These are phyloP conservation scores for Avahi laniger DNA, from an alignment of 2,797 vertebrate genomes.

Conservation along the genomic window DNA sequence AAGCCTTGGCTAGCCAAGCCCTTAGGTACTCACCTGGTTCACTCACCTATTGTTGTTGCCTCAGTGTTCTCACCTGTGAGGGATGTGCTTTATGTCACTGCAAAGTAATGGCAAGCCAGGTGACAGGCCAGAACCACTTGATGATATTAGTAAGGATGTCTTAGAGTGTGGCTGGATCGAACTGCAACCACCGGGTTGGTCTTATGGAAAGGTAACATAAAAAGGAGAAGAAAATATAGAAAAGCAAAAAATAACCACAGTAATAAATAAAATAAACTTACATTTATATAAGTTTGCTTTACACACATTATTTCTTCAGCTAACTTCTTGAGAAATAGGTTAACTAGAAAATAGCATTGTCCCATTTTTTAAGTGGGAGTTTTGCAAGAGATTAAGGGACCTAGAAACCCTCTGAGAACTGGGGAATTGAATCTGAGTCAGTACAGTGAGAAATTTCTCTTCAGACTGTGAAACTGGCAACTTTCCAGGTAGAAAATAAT, in stretches of 20 bases:
- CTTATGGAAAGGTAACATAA: not conserved
- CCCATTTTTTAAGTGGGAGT: slow-evolving; percentile 64
- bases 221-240: not conserved
- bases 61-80: not conserved
- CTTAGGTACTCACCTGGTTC: not conserved
- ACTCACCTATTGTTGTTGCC: not conserved
- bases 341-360: slow-evolving; percentile 68
- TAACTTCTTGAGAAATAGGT: slow-evolving; percentile 70
- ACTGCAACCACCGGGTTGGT: not conserved
- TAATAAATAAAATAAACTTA: slow-evolving; percentile 42
- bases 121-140: not conserved
- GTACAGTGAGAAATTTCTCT: slow-evolving; percentile 45
- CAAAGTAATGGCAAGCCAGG: not conserved
- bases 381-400: slow-evolving; percentile 61
- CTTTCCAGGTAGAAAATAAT: slow-evolving; percentile 13
- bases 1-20: not conserved
- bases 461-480: not conserved
- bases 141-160: not conserved
- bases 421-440: slow-evolving; percentile 63
- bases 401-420: slow-evolving; percentile 65
- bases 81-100: not conserved
- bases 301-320: slow-evolving; percentile 12
- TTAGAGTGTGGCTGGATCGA: not conserved
- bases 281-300: not conserved
- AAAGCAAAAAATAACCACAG: not conserved